Conservation (phyloP, 1,140 invertebrate genomes). For the Dermatophagoides farinae region DNA sequence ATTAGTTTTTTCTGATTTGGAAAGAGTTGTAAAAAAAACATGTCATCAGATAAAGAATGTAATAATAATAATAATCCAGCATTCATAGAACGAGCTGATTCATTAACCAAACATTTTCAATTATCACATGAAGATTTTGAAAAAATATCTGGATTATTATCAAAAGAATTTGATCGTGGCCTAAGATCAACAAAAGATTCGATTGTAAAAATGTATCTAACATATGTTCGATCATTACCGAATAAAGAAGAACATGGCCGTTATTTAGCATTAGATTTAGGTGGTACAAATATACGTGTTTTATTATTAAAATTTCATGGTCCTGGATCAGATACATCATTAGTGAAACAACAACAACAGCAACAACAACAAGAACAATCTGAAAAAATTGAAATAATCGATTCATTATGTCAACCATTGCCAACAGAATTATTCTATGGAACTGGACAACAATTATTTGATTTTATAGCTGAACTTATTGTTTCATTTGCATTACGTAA, state of each 20-base stretch:
- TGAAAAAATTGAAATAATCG: slow-evolving; percentile 37
- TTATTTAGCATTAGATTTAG: slow-evolving; percentile 85
- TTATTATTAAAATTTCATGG: slow-evolving; percentile 72
- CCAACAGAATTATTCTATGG: slow-evolving; percentile 34
- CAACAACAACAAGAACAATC: slow-evolving; percentile 64
- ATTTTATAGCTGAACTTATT: slow-evolving; percentile 19
- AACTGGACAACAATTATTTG: slow-evolving; percentile 28
- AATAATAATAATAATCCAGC: background rate
- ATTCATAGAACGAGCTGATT: background rate
- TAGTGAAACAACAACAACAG: slow-evolving; percentile 94
- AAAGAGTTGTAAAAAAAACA: background rate
- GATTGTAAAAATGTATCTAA: slow-evolving; percentile 70
- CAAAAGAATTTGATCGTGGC: slow-evolving; percentile 9
- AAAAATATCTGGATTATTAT: background rate
- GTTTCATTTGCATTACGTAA: slow-evolving; percentile 22
- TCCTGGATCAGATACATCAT: slow-evolving; percentile 87
- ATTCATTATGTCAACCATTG: slow-evolving; percentile 36
- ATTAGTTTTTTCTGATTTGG: background rate
- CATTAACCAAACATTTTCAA: background rate
- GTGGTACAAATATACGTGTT: slow-evolving; percentile 96
- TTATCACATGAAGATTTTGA: background rate
- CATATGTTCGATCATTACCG: slow-evolving; percentile 84
- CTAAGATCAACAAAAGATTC: slow-evolving; percentile 27
- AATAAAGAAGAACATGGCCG: slow-evolving; percentile 84
- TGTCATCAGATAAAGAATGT: too few relatives aligned